Conservation (phyloP, 1,140 invertebrate genomes). For the Drosophila mayri region DNA sequence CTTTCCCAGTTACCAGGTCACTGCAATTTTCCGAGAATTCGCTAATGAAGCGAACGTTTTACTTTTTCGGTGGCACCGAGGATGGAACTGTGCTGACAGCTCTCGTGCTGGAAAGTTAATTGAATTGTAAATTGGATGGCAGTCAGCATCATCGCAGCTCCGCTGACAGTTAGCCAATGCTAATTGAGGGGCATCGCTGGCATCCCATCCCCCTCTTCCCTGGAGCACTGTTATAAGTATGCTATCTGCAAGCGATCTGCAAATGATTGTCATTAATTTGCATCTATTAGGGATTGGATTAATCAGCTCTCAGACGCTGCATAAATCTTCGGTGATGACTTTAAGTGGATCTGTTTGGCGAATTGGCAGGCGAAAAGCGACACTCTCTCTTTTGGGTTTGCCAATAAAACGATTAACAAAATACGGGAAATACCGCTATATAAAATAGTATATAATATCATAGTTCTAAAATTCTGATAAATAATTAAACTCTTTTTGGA, state of each 20-base stretch:
- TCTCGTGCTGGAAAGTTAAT: constrained; percentile 71
- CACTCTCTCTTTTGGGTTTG: constrained; percentile 20
- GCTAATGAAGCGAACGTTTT: constrained; percentile 73
- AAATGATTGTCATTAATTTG: constrained; percentile 59
- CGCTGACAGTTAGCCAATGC: constrained; percentile 31
- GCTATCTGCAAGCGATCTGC: constrained; percentile 47
- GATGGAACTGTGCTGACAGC: constrained; percentile 66
- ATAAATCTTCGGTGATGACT: constrained; percentile 25
- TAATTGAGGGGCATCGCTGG: constrained; percentile 58
- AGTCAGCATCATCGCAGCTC: constrained; percentile 28
- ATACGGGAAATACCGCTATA: background rate
- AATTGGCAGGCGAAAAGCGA: constrained; percentile 8
- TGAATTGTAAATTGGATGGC: constrained; percentile 77
- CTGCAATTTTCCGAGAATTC: constrained; percentile 74
- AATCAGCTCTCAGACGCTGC: constrained; percentile 18
- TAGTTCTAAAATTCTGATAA: background rate
- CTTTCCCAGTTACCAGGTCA: constrained; percentile 59
- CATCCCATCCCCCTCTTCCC: constrained; percentile 9
- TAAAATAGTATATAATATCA: too few relatives aligned
- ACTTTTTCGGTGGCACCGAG: constrained; percentile 28
- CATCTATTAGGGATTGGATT: constrained; percentile 51
- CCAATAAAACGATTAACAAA: background rate
- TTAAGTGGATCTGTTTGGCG: constrained; percentile 20
- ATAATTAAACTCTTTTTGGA: background rate
- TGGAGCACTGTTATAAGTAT: constrained; percentile 27